These are phyloP conservation scores for Xiphophorus hellerii DNA, from an alignment of 2,113 vertebrate genomes.

Conservation along the genomic window DNA sequence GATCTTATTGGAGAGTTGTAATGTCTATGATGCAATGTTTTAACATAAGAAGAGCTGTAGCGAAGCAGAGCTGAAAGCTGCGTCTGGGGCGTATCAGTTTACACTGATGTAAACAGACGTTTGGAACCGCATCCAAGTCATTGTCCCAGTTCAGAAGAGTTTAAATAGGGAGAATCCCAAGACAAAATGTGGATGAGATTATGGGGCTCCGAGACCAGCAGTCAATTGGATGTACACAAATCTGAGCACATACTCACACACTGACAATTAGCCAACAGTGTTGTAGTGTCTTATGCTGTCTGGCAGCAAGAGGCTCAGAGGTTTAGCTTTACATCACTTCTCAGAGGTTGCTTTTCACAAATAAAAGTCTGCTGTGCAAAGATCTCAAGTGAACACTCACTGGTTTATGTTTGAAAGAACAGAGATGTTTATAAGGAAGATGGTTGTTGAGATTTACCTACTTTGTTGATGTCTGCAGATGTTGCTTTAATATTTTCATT, in stretches of 20 bases:
- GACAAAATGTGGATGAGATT: constrained; percentile 57
- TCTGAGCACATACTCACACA: constrained; percentile 3
- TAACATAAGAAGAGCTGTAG: constrained; percentile 22
- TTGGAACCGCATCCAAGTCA: constrained; percentile 43
- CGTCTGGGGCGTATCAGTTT: constrained; percentile 29
- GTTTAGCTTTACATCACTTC: constrained; percentile 27
- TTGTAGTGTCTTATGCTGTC: constrained; percentile 28
- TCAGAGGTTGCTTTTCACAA: constrained; percentile 7
- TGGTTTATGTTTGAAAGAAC: not conserved
- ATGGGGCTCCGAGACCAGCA: constrained; percentile 51
- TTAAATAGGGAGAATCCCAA: constrained; percentile 49
- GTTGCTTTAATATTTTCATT: too few species aligned
- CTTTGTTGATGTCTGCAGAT: too few species aligned
- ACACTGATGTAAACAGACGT: constrained; percentile 39
- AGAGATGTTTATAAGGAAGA: not conserved
- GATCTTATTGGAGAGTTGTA: not conserved
- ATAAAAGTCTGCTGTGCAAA: not conserved
- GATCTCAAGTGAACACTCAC: not conserved
- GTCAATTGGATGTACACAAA: constrained; percentile 42
- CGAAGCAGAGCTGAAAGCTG: constrained; percentile 21
- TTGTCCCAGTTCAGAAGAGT: constrained; percentile 60
- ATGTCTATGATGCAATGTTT: constrained; percentile 23
- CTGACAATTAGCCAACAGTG: constrained; percentile 54
- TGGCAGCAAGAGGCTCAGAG: constrained; percentile 29
- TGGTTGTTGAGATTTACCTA: too few species aligned